phyloP scores from a whole-genome alignment of 2,113 vertebrate genomes.

The Oryzias celebensis region DNA sequence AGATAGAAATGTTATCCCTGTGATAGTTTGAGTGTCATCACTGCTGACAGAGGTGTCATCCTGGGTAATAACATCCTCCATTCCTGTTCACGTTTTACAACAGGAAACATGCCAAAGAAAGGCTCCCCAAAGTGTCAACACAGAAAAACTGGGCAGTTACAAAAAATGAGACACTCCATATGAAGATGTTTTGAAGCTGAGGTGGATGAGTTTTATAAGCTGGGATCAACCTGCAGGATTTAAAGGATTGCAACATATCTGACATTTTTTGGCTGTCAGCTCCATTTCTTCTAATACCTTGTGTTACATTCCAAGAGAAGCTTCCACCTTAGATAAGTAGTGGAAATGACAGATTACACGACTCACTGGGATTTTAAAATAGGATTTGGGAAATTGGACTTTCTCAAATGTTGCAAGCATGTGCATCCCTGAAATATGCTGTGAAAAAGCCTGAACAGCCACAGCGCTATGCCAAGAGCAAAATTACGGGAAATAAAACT shows the following conservation, averaged over 20 bases:
- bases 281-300: constrained; percentile 50
- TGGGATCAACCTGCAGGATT: constrained; percentile 58
- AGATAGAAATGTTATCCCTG: constrained; percentile 47
- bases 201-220: constrained; percentile 52
- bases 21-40: constrained; percentile 43
- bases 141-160: constrained; percentile 24
- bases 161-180: constrained; percentile 31
- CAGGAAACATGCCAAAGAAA: constrained; percentile 10
- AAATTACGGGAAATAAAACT: constrained; percentile 15
- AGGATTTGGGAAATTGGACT: constrained; percentile 66
- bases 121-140: constrained; percentile 9
- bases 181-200: constrained; percentile 43
- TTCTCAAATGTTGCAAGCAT: constrained; percentile 45
- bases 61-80: constrained; percentile 11
- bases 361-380: constrained; percentile 59
- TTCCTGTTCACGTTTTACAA: constrained; percentile 23
- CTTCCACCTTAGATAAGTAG: constrained; percentile 57
- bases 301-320: constrained; percentile 28
- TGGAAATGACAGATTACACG: constrained; percentile 63
- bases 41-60: constrained; percentile 29
- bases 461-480: constrained; percentile 21
- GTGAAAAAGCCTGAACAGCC: constrained; percentile 15
- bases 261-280: constrained; percentile 53
- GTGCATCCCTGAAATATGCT: constrained; percentile 27
- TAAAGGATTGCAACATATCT: constrained; percentile 59